These are phyloP conservation scores for Macroteleia sp. DNA, from an alignment of 2,888 invertebrate genomes.

Conservation along the genomic window DNA sequence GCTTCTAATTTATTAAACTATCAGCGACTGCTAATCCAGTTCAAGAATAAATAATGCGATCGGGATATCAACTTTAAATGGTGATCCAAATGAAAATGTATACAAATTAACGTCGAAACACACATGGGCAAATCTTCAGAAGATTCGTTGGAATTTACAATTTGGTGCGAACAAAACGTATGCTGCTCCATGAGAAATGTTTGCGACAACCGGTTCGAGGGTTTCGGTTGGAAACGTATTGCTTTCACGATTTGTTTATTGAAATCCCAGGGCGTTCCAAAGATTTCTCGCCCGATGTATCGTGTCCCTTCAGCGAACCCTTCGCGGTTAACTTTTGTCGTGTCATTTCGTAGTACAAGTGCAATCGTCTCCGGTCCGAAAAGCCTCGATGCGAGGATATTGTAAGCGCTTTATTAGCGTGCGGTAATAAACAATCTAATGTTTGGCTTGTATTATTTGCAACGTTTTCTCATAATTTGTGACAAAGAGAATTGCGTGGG, in stretches of 20 bases:
- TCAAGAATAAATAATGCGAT: constrained; percentile 5
- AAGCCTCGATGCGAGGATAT: no score
- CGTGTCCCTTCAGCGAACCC: constrained; percentile 16
- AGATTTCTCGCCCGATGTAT: constrained; percentile 40
- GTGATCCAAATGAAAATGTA: not conserved
- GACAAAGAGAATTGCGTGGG: constrained; percentile 11
- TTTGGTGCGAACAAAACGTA: constrained; percentile 45
- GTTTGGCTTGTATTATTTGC: no score
- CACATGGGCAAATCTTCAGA: not conserved
- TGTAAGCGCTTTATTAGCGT: no score
- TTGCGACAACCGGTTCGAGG: constrained; percentile 49
- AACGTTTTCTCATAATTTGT: constrained; percentile 1
- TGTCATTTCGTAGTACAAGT: not conserved
- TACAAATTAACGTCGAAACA: no score
- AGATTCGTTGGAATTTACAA: constrained; percentile 39
- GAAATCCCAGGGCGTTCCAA: constrained; percentile 50
- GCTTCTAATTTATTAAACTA: constrained; percentile 43
- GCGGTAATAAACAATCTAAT: no score
- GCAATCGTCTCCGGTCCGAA: no score
- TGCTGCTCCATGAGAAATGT: constrained; percentile 45
- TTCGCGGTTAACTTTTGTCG: constrained; percentile 4
- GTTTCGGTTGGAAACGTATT: constrained; percentile 37
- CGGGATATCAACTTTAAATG: constrained; percentile 10
- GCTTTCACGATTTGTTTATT: constrained; percentile 52
- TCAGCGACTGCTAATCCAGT: constrained; percentile 24